phyloP scores from a whole-genome alignment of 37 sponge, comb jelly and placozoan genomes.

The Diacarnus erythraeanus region DNA sequence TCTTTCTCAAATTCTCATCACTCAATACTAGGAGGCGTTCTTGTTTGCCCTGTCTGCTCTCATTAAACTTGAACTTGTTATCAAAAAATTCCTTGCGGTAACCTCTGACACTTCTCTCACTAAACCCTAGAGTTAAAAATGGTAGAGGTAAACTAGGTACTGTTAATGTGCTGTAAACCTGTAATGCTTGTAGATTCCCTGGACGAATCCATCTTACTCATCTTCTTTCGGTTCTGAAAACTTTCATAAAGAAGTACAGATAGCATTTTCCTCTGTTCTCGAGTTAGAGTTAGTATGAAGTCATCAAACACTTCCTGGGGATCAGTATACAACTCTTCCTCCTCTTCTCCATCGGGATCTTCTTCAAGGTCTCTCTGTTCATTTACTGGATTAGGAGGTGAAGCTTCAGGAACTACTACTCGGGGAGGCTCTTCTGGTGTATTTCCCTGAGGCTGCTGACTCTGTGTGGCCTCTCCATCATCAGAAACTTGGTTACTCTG shows the following conservation, averaged over 20 bases:
- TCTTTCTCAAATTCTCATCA: neutral
- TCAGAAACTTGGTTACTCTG: neutral
- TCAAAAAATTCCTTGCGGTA: constrained; percentile 26
- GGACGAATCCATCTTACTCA: constrained; percentile 8
- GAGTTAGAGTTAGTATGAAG: neutral
- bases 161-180: neutral
- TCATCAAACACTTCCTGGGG: constrained; percentile 1
- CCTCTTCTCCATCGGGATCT: neutral
- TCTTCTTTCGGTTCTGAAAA: neutral
- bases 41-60: constrained; percentile 20
- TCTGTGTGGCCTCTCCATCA: neutral
- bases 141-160: neutral
- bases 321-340: neutral
- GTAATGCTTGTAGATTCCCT: constrained; percentile 2
- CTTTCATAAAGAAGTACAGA: neutral
- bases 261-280: neutral
- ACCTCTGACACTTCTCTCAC: constrained; percentile 7
- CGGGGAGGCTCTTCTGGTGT: neutral
- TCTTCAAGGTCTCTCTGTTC: neutral
- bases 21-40: neutral
- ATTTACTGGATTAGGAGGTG: too few relatives aligned
- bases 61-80: neutral
- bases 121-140: constrained; percentile 9
- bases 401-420: too few relatives aligned
- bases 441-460: neutral